Base-by-base conservation (phyloP, 2,888 invertebrate species). In the Tenthredo amoena region DNA sequence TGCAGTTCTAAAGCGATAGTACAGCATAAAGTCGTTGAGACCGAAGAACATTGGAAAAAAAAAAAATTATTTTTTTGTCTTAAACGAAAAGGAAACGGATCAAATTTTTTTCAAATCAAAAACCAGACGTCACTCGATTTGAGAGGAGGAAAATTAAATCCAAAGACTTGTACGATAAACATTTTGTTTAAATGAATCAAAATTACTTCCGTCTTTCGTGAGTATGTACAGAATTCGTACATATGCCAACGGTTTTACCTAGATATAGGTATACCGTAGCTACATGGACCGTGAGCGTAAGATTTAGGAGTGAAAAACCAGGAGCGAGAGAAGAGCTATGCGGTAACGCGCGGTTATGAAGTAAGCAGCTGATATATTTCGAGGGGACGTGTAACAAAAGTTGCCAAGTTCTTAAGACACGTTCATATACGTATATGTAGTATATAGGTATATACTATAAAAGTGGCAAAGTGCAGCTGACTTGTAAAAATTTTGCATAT, bases 311-410 rank as follows among this genome's bases (percentile, higher is more conserved):
- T 18, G 31, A 55, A 65, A 81, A 81, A 40, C 62, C 62, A 31
- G 81, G 65, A 81, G 34, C 77, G 34, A 74, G 18, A 74, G 40
- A 10, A 40, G 74, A 26, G 43, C 74, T 12, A 21, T n/a, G 55
- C 34, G 47, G 68, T 68, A 68, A 34, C 31, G 37, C 76, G 50
- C 77, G 58, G 58, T 65, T 81, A 58, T 40, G 40, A 81, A 81
- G 81, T 62, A 62, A 58, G 81, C 81, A 81, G 81, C 81, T 81
- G 81, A 81, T 65, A 43, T 81, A 65, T 81, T 81, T 62, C 40
- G 65, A 65, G 81, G 81, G 81, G 81, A 37, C 43, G n/a, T n/a
- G n/a, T 40, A 81, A 81, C 81, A 65, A 65, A 65, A 81, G 62
- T 81, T 12, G 62, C 81, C 26, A 81, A 15, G 34, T 81, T 81